Evolutionary conservation across 1,140 invertebrate genomes (phyloP), one percentile per base, ranked within the genome.

Genomic region (Nephila pilipes): DNA sequence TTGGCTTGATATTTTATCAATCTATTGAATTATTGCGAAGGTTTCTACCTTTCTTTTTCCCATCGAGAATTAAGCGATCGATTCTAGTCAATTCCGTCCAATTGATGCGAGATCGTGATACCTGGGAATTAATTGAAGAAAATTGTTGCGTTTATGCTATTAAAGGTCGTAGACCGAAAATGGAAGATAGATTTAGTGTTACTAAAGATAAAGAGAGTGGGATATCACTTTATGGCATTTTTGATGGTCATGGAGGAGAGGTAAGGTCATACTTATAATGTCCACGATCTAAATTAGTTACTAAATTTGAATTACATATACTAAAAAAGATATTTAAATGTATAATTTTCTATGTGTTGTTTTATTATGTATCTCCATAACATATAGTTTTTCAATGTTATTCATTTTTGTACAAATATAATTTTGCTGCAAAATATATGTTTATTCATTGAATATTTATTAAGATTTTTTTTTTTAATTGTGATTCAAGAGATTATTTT

Each of bases 241-340:
- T 99, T 95, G 98, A 99, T 96, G 98, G 98, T 0, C 98, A 99
- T 95, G 98, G 98, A 88, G 98, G 98, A 85, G 98, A 99, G 96
- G 97, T 97, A 96, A 95, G 93, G 85, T 87, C 85, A 90, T 85
- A 88, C 4, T n/a, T 8, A 25, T 81, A 58, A 93, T 29, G 46
- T 46, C 6, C 46, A 4, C 12, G 46, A 46, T 10, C 4, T 10
- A 46, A 46, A 46, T 4, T 46, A 46, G 5, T 46, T n/a, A n/a
- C n/a, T n/a, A n/a, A n/a, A n/a, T n/a, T n/a, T n/a, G n/a, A n/a
- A n/a, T n/a, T n/a, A n/a, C n/a, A n/a, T n/a, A n/a, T n/a, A n/a
- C n/a, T n/a, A n/a, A n/a, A n/a, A n/a, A n/a, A n/a, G n/a, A n/a
- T n/a, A n/a, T n/a, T 10, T 46, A 0, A 10, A 46, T 46, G 46